Percentiles rank a stretch among this genome's conserved stretches.
phyloP scores from a whole-genome alignment of 1,140 invertebrate species.

The Acromyrmex charruanus region DNA sequence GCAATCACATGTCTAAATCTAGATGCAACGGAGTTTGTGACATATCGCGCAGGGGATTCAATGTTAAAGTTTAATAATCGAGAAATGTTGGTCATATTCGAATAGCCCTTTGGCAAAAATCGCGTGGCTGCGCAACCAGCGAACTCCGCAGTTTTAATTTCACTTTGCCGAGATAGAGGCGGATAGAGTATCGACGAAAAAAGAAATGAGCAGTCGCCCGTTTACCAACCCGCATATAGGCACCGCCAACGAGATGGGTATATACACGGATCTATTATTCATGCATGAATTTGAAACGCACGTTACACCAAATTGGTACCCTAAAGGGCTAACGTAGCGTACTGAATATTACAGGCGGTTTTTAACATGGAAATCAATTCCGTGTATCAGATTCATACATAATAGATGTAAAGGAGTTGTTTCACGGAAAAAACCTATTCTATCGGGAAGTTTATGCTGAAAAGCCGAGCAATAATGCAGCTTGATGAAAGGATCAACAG shows the following conservation, averaged over 20 bases:
- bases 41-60: constrained; percentile 1
- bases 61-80: constrained; percentile 46
- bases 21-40: neutral
- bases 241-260: constrained; percentile 54
- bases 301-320: constrained; percentile 70
- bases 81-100: constrained; percentile 39
- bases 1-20: neutral
- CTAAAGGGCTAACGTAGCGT: constrained; percentile 65
- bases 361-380: constrained; percentile 70
- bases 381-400: constrained; percentile 62
- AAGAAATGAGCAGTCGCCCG: constrained; percentile 62
- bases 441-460: constrained; percentile 40
- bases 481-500: constrained; percentile 42
- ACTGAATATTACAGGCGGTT: constrained; percentile 67
- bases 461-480: constrained; percentile 45
- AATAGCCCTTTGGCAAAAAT: constrained; percentile 48
- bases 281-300: constrained; percentile 73
- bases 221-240: constrained; percentile 73
- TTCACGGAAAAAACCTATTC: constrained; percentile 57
- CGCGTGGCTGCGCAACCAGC: constrained; percentile 33
- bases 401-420: constrained; percentile 64
- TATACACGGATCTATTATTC: constrained; percentile 75
- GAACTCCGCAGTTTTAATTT: constrained; percentile 64
- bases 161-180: constrained; percentile 55
- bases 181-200: constrained; percentile 51